Conservation (phyloP, 1,140 invertebrate species). For the Magallana angulata region DNA sequence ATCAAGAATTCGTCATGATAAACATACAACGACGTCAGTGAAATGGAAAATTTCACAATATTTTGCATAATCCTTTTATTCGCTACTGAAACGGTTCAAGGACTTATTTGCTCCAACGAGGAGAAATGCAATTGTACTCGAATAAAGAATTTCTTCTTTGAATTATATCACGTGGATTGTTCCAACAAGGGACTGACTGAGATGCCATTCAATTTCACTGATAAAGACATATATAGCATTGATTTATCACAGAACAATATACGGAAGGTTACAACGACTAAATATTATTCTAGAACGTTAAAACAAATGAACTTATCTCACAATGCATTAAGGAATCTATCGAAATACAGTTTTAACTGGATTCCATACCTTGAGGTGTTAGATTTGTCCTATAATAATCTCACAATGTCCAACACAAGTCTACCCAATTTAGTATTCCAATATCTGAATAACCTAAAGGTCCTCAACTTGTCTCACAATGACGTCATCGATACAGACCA, state of each 20-base stretch:
- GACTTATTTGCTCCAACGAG: neutral
- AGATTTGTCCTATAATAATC: neutral
- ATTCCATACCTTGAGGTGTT: neutral
- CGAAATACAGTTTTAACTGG: neutral
- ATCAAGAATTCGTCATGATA: no score
- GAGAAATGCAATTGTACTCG: neutral
- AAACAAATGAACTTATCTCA: neutral
- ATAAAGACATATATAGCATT: neutral
- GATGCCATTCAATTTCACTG: neutral
- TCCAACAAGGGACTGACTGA: neutral
- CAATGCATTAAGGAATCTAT: neutral
- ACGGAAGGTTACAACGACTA: neutral
- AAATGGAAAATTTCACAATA: neutral
- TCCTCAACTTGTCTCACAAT: neutral
- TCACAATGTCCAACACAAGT: neutral
- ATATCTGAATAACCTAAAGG: neutral
- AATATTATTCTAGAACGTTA: neutral
- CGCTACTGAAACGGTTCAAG: neutral
- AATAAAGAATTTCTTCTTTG: no score
- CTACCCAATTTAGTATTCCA: neutral
- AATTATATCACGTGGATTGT: neutral
- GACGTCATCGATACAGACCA: neutral
- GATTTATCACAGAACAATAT: constrained; percentile 9
- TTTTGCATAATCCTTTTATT: neutral
- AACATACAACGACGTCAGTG: no score